phyloP scores from a whole-genome alignment of 2,113 vertebrate species.

The Eleginops maclovinus region DNA sequence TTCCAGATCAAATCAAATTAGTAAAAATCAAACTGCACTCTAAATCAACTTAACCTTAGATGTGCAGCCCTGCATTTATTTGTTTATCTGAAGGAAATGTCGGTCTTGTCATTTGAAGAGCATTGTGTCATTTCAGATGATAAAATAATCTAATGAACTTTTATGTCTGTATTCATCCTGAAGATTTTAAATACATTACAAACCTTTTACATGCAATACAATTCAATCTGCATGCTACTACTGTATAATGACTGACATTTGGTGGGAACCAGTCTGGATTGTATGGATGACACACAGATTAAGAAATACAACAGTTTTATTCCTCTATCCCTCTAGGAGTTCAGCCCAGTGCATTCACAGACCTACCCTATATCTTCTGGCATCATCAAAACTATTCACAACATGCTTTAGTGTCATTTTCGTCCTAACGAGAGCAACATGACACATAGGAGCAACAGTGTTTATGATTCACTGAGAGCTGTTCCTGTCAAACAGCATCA shows the following conservation, averaged over 20 bases:
- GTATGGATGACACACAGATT: neutral
- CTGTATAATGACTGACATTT: neutral
- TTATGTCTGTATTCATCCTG: neutral
- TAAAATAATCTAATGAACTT: constrained; percentile 2
- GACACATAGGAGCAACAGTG: constrained; percentile 16
- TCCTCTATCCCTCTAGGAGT: no score
- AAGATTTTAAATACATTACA: constrained; percentile 1
- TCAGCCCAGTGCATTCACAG: neutral
- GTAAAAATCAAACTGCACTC: constrained; percentile 17
- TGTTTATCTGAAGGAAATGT: constrained; percentile 14
- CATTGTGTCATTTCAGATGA: constrained; percentile 33
- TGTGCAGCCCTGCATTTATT: constrained; percentile 11
- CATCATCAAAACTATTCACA: constrained; percentile 22
- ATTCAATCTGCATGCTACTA: neutral
- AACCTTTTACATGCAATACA: neutral
- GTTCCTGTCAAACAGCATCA: constrained; percentile 54
- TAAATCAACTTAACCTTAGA: constrained; percentile 15
- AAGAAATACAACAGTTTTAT: neutral
- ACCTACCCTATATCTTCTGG: neutral
- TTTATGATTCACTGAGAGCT: constrained; percentile 50
- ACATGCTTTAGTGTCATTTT: constrained; percentile 32
- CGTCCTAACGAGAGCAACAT: constrained; percentile 7
- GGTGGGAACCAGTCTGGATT: neutral
- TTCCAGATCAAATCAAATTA: constrained; percentile 4
- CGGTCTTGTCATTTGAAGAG: constrained; percentile 22